phyloP scores from a whole-genome alignment of 2,888 invertebrate genomes.

The Notocelia uddmanniana region DNA sequence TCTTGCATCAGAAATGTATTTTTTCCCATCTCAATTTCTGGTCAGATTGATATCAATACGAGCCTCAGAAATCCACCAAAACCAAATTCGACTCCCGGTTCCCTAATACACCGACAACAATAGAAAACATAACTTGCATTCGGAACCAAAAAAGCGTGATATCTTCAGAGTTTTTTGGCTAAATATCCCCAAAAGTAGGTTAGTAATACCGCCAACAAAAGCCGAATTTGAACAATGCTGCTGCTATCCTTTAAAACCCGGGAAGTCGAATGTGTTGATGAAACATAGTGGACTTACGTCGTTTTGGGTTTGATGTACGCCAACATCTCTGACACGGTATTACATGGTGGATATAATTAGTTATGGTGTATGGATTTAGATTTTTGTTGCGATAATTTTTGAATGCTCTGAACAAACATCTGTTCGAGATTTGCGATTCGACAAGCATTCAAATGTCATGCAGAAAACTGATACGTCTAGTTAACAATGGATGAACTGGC shows the following conservation, averaged over 20 bases:
- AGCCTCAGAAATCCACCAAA: constrained; percentile 39
- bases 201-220: constrained; percentile 82
- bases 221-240: constrained; percentile 69
- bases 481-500: constrained; percentile 78
- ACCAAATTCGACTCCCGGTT: constrained; percentile 67
- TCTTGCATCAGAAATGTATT: constrained; percentile 13
- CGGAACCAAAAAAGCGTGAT: constrained; percentile 80
- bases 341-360: constrained; percentile 85
- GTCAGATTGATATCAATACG: constrained; percentile 42
- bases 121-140: constrained; percentile 79
- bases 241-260: constrained; percentile 51
- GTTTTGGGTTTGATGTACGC: neutral
- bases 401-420: constrained; percentile 81
- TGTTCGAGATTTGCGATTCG: constrained; percentile 78
- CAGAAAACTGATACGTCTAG: constrained; percentile 78
- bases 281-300: neutral
- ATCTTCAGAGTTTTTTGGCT: constrained; percentile 73
- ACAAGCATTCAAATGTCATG: constrained; percentile 82
- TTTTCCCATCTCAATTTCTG: constrained; percentile 27
- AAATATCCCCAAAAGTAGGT: constrained; percentile 84
- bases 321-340: constrained; percentile 68
- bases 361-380: constrained; percentile 85
- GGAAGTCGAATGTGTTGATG: neutral
- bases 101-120: constrained; percentile 75
- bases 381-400: constrained; percentile 83